Percentiles rank a stretch among this genome's conserved stretches.
Conservation (phyloP, 92 coral and sea anemone genomes). For the Actinostola sp. region DNA sequence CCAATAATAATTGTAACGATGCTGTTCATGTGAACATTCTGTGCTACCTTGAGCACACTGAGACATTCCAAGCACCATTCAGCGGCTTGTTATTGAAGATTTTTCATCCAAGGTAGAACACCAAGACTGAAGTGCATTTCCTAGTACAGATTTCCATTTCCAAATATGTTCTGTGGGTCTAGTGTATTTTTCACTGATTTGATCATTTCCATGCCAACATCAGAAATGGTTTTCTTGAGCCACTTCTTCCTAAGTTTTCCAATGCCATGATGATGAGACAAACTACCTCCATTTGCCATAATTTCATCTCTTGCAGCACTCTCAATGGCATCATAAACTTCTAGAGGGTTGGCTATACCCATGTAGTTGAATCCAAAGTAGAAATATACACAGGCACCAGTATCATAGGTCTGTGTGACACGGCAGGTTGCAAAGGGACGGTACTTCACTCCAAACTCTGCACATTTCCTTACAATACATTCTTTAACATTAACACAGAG, state of each 20-base stretch:
- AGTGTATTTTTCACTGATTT: slow-evolving; percentile 78
- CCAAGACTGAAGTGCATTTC: too few relatives aligned
- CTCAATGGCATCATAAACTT: slow-evolving; percentile 78
- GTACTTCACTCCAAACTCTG: slow-evolving; percentile 85
- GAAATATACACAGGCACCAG: slow-evolving; percentile 98
- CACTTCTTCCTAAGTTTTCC: slow-evolving; percentile 97
- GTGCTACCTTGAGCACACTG: too few relatives aligned
- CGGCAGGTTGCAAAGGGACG: slow-evolving; percentile 90
- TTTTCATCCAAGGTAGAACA: too few relatives aligned
- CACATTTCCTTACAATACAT: slow-evolving; percentile 81
- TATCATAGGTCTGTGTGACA: slow-evolving; percentile 96
- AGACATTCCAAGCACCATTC: too few relatives aligned
- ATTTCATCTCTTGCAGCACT: slow-evolving; percentile 90
- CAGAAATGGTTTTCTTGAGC: slow-evolving; percentile 85
- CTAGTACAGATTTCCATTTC: slow-evolving; percentile 73
- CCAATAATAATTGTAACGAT: too few relatives aligned
- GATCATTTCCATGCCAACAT: slow-evolving; percentile 87
- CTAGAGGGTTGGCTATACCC: slow-evolving; percentile 77
- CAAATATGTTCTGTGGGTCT: slow-evolving; percentile 95
- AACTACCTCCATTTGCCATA: slow-evolving; percentile 93
- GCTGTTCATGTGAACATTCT: too few relatives aligned
- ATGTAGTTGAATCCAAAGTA: slow-evolving; percentile 94
- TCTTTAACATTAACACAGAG: slow-evolving; percentile 91
- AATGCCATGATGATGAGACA: slow-evolving; percentile 97
- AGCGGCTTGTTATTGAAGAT: too few relatives aligned